Conservation (phyloP, 2,888 invertebrate species). For the Drosophila diplacantha region DNA sequence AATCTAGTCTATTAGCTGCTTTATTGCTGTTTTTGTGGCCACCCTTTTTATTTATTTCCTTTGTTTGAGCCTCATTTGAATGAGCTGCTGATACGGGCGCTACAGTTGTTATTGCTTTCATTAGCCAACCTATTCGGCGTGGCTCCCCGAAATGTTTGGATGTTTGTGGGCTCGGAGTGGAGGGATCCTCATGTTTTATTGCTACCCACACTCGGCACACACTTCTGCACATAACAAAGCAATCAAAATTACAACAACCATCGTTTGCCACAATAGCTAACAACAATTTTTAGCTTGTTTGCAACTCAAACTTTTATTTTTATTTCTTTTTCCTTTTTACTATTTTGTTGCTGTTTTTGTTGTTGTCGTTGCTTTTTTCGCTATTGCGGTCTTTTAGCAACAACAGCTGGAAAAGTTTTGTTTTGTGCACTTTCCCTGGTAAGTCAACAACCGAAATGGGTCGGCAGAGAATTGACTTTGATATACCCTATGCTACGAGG, state of each 20-base stretch:
- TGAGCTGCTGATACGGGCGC: slow-evolving; percentile 35
- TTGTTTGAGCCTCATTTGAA: slow-evolving; percentile 44
- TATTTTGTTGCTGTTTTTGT: slow-evolving; percentile 25
- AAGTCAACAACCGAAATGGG: slow-evolving; percentile 49
- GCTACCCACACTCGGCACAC: slow-evolving; percentile 32
- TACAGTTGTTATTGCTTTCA: slow-evolving; percentile 35
- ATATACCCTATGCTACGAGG: slow-evolving; percentile 11
- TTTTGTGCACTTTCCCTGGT: slow-evolving; percentile 50
- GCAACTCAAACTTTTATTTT: slow-evolving; percentile 56
- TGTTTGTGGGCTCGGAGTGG: slow-evolving; percentile 7
- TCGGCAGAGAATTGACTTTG: slow-evolving; percentile 24
- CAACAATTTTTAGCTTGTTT: slow-evolving; percentile 62
- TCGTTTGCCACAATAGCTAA: slow-evolving; percentile 54
- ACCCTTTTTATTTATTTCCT: slow-evolving; percentile 47
- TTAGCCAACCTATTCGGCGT: slow-evolving; percentile 38
- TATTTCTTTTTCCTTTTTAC: slow-evolving; percentile 26
- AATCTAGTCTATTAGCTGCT: slow-evolving; percentile 66
- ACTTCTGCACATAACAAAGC: slow-evolving; percentile 48
- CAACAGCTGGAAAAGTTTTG: slow-evolving; percentile 42
- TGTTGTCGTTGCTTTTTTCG: slow-evolving; percentile 23
- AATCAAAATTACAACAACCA: slow-evolving; percentile 60
- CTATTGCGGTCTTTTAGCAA: slow-evolving; percentile 43
- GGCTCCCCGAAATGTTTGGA: slow-evolving; percentile 6
- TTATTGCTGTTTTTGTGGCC: slow-evolving; percentile 48
- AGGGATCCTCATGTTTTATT: slow-evolving; percentile 48